Conservation (phyloP, 2,113 vertebrate species). For the Pseudorectes ferrugineus region DNA sequence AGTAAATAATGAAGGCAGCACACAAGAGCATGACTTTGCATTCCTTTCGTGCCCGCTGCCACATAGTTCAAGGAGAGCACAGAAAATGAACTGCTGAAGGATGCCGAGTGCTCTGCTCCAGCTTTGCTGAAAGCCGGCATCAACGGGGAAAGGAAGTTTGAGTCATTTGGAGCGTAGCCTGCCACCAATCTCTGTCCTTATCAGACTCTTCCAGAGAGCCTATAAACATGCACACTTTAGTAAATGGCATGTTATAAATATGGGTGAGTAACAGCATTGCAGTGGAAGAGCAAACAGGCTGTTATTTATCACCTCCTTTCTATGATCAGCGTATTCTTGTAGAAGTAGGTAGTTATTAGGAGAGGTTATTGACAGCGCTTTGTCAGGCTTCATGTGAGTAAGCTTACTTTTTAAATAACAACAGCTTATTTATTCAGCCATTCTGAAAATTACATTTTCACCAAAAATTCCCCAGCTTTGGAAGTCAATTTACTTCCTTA, state of each 20-base stretch:
- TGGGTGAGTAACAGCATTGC: neutral
- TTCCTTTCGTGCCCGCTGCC: neutral
- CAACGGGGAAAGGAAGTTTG: neutral
- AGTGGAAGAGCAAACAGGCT: neutral
- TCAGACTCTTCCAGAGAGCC: neutral
- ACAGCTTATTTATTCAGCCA: neutral
- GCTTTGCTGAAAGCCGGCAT: neutral
- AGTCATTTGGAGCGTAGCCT: neutral
- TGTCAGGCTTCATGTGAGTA: neutral
- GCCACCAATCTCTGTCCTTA: neutral
- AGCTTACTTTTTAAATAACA: neutral
- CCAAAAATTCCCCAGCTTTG: neutral
- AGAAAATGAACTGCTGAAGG: neutral
- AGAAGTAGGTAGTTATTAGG: neutral
- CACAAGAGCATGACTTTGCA: conserved; percentile 35
- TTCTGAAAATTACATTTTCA: neutral
- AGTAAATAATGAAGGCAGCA: conserved; percentile 58
- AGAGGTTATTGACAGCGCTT: neutral
- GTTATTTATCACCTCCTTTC: neutral
- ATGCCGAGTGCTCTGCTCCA: accelerated
- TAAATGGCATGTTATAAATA: conserved; percentile 5
- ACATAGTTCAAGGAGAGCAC: neutral
- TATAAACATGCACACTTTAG: neutral
- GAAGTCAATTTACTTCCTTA: neutral
- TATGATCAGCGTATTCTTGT: neutral